Conservation (phyloP, 2,113 vertebrate species). For the Potamarius usumacintae region DNA sequence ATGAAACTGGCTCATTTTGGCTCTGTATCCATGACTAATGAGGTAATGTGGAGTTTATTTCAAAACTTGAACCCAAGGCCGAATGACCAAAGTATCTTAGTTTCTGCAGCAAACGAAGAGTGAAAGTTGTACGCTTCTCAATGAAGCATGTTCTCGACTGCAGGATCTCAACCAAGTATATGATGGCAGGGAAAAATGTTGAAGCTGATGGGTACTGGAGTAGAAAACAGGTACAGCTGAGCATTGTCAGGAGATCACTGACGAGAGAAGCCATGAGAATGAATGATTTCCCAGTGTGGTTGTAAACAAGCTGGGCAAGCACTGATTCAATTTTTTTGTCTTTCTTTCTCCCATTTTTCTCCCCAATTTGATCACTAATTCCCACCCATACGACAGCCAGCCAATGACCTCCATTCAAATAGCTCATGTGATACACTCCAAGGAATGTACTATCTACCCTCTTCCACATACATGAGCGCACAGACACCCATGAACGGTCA, state of each 20-base stretch:
- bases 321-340: not conserved
- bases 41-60: slow-evolving; percentile 28
- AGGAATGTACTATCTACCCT: no score
- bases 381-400: not conserved
- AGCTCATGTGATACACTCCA: not conserved
- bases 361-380: not conserved
- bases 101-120: slow-evolving; percentile 16
- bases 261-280: not conserved
- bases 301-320: not conserved
- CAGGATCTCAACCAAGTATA: not conserved
- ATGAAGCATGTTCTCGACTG: not conserved
- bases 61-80: not conserved
- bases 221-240: not conserved
- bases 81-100: not conserved
- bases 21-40: slow-evolving; percentile 8
- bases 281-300: not conserved
- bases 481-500: not conserved
- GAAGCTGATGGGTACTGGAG: not conserved
- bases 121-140: slow-evolving; percentile 3
- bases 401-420: not conserved
- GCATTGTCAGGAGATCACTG: not conserved
- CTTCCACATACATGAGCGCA: not conserved
- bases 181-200: not conserved
- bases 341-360: not conserved
- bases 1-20: slow-evolving; percentile 13